These are phyloP conservation scores for Synergus gifuensis DNA, from an alignment of 2,888 invertebrate genomes.

Conservation along the genomic window DNA sequence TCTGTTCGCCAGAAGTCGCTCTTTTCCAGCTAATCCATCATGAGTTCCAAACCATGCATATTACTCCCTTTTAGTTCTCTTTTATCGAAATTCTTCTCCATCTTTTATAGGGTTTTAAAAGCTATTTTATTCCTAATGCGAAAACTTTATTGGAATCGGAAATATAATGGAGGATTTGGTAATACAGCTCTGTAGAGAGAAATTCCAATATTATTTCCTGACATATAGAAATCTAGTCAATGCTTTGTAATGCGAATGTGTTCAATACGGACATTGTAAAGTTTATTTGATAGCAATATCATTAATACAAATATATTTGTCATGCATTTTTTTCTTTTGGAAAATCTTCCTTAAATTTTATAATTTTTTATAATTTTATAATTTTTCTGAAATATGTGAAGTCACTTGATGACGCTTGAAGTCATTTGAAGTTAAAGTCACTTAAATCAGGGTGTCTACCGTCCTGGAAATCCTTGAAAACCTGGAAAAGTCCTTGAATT, in stretches of 20 bases:
- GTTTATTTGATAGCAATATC: not conserved
- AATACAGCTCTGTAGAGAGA: not conserved
- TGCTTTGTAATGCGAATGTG: not conserved
- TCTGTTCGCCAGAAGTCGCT: not conserved
- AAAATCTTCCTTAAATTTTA: too few relatives aligned
- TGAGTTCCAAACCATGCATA: constrained; percentile 10
- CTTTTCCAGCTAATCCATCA: constrained; percentile 24
- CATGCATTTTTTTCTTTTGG: too few relatives aligned
- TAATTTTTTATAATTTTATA: too few relatives aligned
- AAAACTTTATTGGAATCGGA: not conserved
- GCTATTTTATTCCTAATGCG: not conserved
- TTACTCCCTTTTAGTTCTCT: not conserved
- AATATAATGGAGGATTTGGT: not conserved
- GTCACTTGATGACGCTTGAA: too few relatives aligned
- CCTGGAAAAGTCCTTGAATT: too few relatives aligned
- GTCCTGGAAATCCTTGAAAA: too few relatives aligned
- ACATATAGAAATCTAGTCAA: not conserved
- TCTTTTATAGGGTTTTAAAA: not conserved
- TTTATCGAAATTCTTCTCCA: not conserved
- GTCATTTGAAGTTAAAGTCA: too few relatives aligned
- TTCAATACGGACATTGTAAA: not conserved
- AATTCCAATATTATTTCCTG: not conserved
- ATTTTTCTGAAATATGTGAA: too few relatives aligned
- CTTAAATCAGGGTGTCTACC: too few relatives aligned
- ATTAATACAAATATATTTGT: not conserved